These are phyloP conservation scores for Brachionus asplanchnoidis DNA, from an alignment of 1,140 invertebrate genomes.

Conservation along the genomic window DNA sequence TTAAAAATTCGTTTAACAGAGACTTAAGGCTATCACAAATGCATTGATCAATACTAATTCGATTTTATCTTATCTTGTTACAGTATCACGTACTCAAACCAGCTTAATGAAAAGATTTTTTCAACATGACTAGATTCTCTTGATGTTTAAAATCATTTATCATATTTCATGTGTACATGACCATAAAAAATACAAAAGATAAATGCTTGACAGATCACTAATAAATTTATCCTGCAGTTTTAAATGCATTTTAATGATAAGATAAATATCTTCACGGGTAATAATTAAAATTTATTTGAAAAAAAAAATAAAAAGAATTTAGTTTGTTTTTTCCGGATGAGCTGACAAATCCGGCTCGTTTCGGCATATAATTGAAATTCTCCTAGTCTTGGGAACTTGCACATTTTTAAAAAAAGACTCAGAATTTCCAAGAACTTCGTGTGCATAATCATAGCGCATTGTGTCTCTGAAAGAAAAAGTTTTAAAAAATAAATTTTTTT, in stretches of 20 bases:
- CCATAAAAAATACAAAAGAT: not conserved
- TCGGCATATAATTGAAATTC: conserved; percentile 85
- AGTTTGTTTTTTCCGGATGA: conserved; percentile 8
- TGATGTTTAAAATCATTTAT: conserved; percentile 8
- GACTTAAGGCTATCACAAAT: not conserved
- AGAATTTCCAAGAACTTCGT: conserved; percentile 76
- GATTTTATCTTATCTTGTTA: conserved; percentile 6
- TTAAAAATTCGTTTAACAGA: not conserved
- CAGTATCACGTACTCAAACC: not conserved
- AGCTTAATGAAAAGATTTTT: not conserved
- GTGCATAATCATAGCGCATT: conserved; percentile 81
- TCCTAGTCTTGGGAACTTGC: conserved; percentile 64
- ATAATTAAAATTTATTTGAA: not conserved
- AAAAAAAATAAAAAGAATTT: not conserved
- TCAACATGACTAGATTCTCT: not conserved
- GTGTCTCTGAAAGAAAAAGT: conserved; percentile 61
- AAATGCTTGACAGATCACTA: conserved; percentile 5
- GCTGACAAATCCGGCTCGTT: conserved; percentile 64
- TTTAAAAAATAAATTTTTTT: conserved; percentile 43
- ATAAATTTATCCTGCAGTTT: conserved; percentile 16
- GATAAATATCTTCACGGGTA: not conserved
- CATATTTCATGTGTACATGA: conserved; percentile 1
- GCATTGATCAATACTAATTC: not conserved
- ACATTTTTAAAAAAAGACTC: conserved; percentile 69
- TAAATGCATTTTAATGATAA: conserved; percentile 27